A percentile compares a stretch with the other conserved stretches of the same genome.
phyloP scores from a whole-genome alignment of 2,888 invertebrate species.

The Poecilobothrus nobilitatus region DNA sequence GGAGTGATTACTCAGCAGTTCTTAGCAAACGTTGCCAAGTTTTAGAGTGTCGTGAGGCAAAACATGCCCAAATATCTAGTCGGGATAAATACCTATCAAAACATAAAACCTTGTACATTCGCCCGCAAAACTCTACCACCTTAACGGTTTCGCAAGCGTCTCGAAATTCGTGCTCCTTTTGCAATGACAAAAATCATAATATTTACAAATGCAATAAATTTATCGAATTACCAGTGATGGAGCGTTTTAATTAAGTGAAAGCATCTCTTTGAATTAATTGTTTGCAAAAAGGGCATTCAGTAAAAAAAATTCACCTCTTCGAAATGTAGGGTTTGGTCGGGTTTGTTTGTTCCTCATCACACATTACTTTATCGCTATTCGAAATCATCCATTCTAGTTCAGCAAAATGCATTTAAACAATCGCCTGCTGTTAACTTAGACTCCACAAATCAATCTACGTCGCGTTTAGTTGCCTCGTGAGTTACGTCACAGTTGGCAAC shows the following conservation, averaged over 20 bases:
- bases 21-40: neutral
- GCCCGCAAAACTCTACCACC: neutral
- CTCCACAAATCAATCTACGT: neutral
- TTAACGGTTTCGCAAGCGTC: neutral
- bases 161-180: neutral
- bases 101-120: neutral
- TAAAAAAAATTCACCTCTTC: neutral
- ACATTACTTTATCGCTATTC: constrained; percentile 1
- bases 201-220: constrained; percentile 3
- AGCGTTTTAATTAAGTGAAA: neutral
- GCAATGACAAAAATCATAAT: no score
- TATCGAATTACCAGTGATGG: neutral
- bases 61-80: neutral
- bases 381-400: neutral
- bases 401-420: neutral
- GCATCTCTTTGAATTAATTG: neutral
- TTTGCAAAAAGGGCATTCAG: neutral
- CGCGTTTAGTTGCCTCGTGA: neutral
- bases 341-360: neutral
- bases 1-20: neutral
- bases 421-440: neutral
- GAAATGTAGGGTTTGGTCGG: neutral
- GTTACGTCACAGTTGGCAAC: no score
- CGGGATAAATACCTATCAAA: neutral
- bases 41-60: neutral